phyloP scores from a whole-genome alignment of 2,113 vertebrate species.

The Ptychochromis oligacanthus region DNA sequence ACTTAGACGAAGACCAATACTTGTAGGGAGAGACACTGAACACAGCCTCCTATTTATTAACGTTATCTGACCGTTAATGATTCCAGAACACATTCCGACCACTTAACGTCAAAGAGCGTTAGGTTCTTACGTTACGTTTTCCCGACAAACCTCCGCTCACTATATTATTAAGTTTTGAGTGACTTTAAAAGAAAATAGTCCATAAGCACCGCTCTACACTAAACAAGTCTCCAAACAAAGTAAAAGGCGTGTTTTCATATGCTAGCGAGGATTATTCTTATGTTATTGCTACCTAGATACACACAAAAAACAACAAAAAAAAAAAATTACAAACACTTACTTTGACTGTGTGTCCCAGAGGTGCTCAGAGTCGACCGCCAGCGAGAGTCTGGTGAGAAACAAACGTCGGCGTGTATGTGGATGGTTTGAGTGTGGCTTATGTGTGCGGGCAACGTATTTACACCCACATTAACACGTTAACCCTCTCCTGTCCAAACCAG shows the following conservation, averaged over 20 bases:
- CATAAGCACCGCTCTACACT: neutral
- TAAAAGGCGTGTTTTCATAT: neutral
- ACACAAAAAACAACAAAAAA: neutral
- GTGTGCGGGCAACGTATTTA: neutral
- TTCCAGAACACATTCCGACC: no score
- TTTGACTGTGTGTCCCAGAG: neutral
- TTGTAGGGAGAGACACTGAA: neutral
- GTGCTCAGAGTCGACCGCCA: neutral
- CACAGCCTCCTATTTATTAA: neutral
- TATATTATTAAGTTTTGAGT: neutral
- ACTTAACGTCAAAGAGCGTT: no score
- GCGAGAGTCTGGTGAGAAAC: neutral
- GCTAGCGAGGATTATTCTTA: neutral
- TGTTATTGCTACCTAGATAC: neutral
- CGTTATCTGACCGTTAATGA: no score
- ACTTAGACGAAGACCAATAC: neutral
- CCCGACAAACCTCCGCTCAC: neutral
- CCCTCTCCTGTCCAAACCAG: constrained; percentile 3
- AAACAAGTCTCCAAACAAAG: neutral
- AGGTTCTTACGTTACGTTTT: neutral
- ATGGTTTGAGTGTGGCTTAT: neutral
- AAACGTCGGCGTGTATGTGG: neutral
- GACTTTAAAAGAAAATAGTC: neutral
- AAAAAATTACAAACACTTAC: constrained; percentile 34
- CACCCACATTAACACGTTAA: constrained; percentile 56